Conservation (phyloP, 2,797 vertebrate genomes). For the Benthosema pterotum region DNA sequence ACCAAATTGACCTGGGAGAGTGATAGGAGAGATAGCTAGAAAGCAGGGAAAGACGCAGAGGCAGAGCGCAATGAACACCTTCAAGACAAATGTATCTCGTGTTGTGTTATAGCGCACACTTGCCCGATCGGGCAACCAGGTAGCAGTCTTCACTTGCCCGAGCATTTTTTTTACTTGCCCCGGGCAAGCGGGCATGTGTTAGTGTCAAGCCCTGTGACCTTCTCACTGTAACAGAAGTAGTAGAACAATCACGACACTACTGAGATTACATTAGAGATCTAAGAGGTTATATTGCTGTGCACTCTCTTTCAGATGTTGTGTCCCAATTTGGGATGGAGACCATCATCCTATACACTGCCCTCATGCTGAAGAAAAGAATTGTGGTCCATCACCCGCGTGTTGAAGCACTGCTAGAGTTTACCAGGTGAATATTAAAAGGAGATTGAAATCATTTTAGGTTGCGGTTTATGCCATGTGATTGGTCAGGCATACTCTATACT, state of each 20-base stretch:
- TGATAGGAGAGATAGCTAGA: too few species aligned
- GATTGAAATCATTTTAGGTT: neutral
- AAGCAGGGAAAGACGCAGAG: too few species aligned
- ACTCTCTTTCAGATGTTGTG: slow-evolving; percentile 84
- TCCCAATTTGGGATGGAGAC: slow-evolving; percentile 97
- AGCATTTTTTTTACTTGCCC: too few species aligned
- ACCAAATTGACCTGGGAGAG: too few species aligned
- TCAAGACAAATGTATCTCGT: too few species aligned
- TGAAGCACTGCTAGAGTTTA: slow-evolving; percentile 92
- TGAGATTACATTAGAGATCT: neutral
- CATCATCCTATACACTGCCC: slow-evolving; percentile 92
- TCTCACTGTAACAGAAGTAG: neutral
- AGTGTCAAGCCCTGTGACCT: too few species aligned
- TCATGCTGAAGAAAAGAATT: slow-evolving; percentile 96
- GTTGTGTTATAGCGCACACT: too few species aligned
- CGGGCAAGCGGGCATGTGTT: too few species aligned
- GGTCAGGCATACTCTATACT: too few species aligned
- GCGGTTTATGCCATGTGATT: neutral
- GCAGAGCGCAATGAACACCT: too few species aligned
- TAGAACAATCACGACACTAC: neutral
- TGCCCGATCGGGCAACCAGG: too few species aligned
- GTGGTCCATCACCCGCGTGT: slow-evolving; percentile 90
- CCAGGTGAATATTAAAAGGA: slow-evolving; percentile 79
- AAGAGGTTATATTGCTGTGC: neutral
- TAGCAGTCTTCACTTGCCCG: too few species aligned